Evolutionary conservation across 2,113 vertebrate species (phyloP).

Genomic region (Chaetodon trifascialis): DNA sequence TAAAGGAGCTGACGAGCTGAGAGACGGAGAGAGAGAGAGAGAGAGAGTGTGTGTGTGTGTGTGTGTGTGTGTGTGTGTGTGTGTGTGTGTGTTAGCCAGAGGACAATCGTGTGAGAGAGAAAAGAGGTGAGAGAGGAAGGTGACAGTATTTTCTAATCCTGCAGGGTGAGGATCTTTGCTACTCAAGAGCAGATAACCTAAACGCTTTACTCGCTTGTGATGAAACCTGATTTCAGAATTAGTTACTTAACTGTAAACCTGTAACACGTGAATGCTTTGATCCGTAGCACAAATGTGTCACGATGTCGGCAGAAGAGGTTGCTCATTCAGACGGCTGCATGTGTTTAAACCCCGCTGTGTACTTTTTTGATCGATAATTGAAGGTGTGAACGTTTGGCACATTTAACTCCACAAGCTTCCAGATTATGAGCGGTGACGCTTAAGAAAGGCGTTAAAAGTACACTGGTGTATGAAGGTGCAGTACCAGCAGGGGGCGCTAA

Average conservation of each 20-base stretch:
- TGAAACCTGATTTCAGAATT: conserved; percentile 13
- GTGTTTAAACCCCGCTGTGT: not conserved
- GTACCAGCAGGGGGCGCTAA: too few relatives aligned
- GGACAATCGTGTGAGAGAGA: conserved; percentile 12
- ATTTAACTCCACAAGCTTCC: not conserved
- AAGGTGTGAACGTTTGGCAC: conserved; percentile 17
- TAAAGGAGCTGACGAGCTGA: conserved; percentile 36
- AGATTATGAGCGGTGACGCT: not conserved
- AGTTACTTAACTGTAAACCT: not conserved
- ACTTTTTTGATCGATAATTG: conserved; percentile 7
- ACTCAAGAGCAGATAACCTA: conserved; percentile 21
- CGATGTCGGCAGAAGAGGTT: not conserved
- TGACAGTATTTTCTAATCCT: conserved; percentile 40
- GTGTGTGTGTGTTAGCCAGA: conserved; percentile 4
- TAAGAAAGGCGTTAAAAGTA: too few relatives aligned
- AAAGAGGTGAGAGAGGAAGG: conserved; percentile 23
- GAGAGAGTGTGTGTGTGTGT: conserved; percentile 16
- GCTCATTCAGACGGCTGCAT: not conserved
- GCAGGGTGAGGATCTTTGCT: conserved; percentile 8
- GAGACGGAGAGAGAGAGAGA: not conserved
- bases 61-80: conserved; percentile 1
- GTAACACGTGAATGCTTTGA: not conserved
- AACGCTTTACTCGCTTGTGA: not conserved
- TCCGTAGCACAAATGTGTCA: not conserved
- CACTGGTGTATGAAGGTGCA: too few relatives aligned